Evolutionary conservation across 2,888 invertebrate species (phyloP).

Genomic region (Cremastinae sp.): DNA sequence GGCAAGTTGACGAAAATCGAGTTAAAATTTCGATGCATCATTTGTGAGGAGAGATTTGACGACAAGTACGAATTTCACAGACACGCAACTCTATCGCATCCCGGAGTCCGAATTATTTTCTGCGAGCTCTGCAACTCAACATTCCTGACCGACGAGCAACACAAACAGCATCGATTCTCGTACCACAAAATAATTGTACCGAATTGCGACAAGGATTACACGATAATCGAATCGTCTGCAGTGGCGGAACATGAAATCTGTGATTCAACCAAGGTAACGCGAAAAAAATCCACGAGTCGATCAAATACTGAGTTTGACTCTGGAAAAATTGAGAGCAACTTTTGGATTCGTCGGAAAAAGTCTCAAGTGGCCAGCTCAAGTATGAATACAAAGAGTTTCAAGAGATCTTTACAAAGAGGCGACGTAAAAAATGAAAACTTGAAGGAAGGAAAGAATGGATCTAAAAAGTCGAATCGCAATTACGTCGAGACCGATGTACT

Average conservation of each 20-base stretch:
- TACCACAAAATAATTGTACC: slow-evolving; percentile 31
- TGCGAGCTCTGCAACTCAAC: slow-evolving; percentile 57
- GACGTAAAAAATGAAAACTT: not conserved
- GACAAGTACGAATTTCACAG: slow-evolving; percentile 55
- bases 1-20: not conserved
- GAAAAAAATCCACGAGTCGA: not conserved
- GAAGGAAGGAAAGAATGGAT: slow-evolving; percentile 23
- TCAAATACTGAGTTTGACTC: not conserved
- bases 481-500: slow-evolving; percentile 44
- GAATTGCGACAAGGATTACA: not conserved
- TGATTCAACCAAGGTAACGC: not conserved
- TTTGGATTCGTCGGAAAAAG: not conserved
- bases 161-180: slow-evolving; percentile 39
- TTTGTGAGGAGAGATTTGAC: slow-evolving; percentile 50
- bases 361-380: not conserved
- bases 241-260: not conserved
- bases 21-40: slow-evolving; percentile 35
- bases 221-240: slow-evolving; percentile 7
- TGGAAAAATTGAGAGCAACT: not conserved
- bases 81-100: slow-evolving; percentile 52
- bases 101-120: slow-evolving; percentile 43
- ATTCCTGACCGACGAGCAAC: slow-evolving; percentile 48
- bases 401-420: not conserved
- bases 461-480: not conserved
- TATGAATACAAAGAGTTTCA: not conserved